Base-by-base conservation (phyloP, 2,888 invertebrate genomes). In the Suillia variegata region DNA sequence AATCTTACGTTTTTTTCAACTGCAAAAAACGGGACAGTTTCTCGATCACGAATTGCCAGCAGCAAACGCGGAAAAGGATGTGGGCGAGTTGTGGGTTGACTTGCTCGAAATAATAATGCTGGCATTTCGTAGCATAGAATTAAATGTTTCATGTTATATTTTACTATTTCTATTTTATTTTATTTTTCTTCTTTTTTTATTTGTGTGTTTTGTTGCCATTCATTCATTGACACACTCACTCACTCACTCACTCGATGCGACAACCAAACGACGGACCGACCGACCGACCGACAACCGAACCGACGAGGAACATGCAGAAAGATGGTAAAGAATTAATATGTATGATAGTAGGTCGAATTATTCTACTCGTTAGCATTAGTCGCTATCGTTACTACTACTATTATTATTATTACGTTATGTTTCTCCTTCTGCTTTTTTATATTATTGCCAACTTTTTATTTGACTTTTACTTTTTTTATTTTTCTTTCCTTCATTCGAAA, bases 41-140 rank as follows among this genome's bases (percentile, higher is more conserved):
- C 12, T 6, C 31, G n/a, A n/a, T n/a, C n/a, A n/a, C n/a, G n/a
- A n/a, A n/a, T n/a, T n/a, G n/a, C n/a, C n/a, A n/a, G n/a, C n/a
- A 22, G 18, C 22, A 8, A 18, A 52, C 13, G 31, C n/a, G 33
- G 31, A 34, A n/a, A 15, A 33, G 12, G 26, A 38, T 52, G 53
- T 20, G 18, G 47, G 21, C 52, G 57, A 58, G 52, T n/a, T n/a
- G n/a, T 57, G 52, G 52, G 57, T 47, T 42, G 52, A 45, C 45
- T 13, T 26, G 10, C 15, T 31, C 31, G 38, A 49, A 24, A 20
- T 20, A 49, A 15, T 49, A 20, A 8, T 55, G 59, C 59, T 50
- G 31, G 31, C 55, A 59, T 59, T 59, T 59, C 51, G 54, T 55
- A 33, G 51, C 55, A 55, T 26, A 55, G 47, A 55, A 51, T 58